Base-by-base conservation (phyloP, 2,113 vertebrate genomes). In the Rhinoderma darwinii region DNA sequence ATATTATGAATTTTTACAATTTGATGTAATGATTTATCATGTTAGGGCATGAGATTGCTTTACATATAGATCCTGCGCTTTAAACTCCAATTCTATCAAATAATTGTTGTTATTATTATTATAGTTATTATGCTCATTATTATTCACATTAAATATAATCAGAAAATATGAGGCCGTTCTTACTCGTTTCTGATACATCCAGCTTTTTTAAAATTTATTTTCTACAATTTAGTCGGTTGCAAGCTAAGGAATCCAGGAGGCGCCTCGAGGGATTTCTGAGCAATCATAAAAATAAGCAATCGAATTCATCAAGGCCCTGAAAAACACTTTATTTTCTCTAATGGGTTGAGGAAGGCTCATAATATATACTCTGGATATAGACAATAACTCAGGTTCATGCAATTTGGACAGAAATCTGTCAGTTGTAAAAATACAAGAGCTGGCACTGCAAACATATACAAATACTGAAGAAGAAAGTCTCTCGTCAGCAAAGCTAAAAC, bases 271-370 rank as follows among this genome's bases (percentile, higher is more conserved):
- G 68, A 72, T 39, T 37, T 25, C 8, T 41, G 68, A 72, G 20
- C 68, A 72, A 35, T 72, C 37, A 72, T 41, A 72, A 72, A 72
- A 72, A 72, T 72, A 72, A 72, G 68, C 68, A 72, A 72, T 22
- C 39, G 37, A 72, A 72, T 72, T 72, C 68, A 72, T 72, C 68
- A 72, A 25, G 35, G 37, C 35, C 68, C 37, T 1, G 20, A 20
- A 72, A 41, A 22, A 72, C 20, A 72, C 2, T 39, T 41, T 72
- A 35, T 72, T 72, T 72, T 32, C 68, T 72, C 68, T 72, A 72
- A 72, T 72, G 68, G 68, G 35, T 72, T 72, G 68, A 41, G 68
- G 68, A 72, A 72, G 68, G 39, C 68, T 72, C 18, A 72, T 72
- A 72, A 72, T 72, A 37, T 72, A 72, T 72, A 12, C 68, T 41